Percentiles rank a stretch among this genome's conserved stretches.
Evolutionary conservation across 1,140 invertebrate genomes (phyloP).

Genomic region (Tetramorium simillimum): DNA sequence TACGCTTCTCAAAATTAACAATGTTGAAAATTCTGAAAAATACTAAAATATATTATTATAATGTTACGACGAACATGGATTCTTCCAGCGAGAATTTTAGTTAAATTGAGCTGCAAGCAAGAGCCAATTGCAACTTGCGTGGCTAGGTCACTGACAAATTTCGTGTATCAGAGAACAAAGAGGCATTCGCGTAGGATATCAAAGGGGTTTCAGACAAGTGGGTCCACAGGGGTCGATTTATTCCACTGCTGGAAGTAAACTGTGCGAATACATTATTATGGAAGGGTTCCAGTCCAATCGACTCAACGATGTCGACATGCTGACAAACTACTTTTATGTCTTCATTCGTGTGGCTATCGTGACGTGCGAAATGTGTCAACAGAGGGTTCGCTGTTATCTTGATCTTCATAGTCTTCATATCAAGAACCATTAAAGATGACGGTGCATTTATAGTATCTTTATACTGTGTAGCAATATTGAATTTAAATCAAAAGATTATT

Average conservation of each 20-base stretch:
- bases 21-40: background rate
- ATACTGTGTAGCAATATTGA: background rate
- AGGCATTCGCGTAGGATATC: slow-evolving; percentile 52
- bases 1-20: background rate
- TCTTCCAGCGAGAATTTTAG: background rate
- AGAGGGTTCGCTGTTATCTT: background rate
- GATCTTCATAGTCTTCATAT: background rate
- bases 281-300: slow-evolving; percentile 57
- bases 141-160: slow-evolving; percentile 73
- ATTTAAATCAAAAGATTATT: background rate
- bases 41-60: background rate
- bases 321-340: slow-evolving; percentile 37
- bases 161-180: slow-evolving; percentile 74
- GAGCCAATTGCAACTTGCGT: background rate
- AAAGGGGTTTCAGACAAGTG: slow-evolving; percentile 70
- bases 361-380: slow-evolving; percentile 13
- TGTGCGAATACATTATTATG: slow-evolving; percentile 70
- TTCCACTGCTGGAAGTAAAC: slow-evolving; percentile 67
- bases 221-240: slow-evolving; percentile 72
- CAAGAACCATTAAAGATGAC: background rate
- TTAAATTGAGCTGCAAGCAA: background rate
- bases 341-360: slow-evolving; percentile 6
- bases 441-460: background rate
- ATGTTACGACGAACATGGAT: background rate
- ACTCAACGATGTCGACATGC: slow-evolving; percentile 33